phyloP scores from a whole-genome alignment of 2,888 invertebrate genomes.

The Ochropleura plecta region DNA sequence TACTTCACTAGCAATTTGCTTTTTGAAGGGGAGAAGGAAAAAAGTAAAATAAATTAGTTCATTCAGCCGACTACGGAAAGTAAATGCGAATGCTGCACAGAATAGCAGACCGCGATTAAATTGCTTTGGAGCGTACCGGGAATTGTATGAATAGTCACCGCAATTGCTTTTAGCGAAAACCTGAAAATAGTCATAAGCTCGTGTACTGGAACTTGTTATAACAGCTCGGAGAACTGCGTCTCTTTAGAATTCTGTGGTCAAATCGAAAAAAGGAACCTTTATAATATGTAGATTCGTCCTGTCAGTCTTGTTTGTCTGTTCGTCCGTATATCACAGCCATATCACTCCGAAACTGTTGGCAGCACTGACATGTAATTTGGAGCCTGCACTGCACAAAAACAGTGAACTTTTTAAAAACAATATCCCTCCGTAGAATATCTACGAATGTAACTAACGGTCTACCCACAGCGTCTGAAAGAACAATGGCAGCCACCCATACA shows the following conservation, averaged over 20 bases:
- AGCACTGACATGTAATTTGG: too few species aligned
- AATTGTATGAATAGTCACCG: slow-evolving; percentile 41
- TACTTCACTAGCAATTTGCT: not conserved
- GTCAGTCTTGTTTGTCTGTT: too few species aligned
- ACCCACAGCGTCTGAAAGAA: too few species aligned
- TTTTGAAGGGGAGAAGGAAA: slow-evolving; percentile 1
- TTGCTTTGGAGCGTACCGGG: slow-evolving; percentile 49
- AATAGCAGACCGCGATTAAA: slow-evolving; percentile 56
- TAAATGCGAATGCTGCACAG: slow-evolving; percentile 27
- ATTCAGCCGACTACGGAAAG: slow-evolving; percentile 41
- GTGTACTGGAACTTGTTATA: slow-evolving; percentile 42
- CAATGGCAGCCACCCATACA: too few species aligned
- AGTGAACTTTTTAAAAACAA: too few species aligned
- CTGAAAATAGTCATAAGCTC: slow-evolving; percentile 48
- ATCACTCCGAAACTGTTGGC: too few species aligned
- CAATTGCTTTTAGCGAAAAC: slow-evolving; percentile 45
- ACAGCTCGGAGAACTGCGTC: not conserved
- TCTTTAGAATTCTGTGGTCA: not conserved
- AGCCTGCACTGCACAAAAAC: too few species aligned
- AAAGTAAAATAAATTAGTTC: slow-evolving; percentile 53
- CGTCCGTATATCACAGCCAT: too few species aligned
- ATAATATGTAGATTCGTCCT: not conserved
- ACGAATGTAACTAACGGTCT: too few species aligned
- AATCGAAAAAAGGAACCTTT: not conserved
- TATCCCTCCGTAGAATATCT: too few species aligned